A percentile compares a stretch with the other conserved stretches of the same genome.
Evolutionary conservation across 37 sponge, comb jelly and placozoan genomes (phyloP).

Genomic region (Agelas oroides): DNA sequence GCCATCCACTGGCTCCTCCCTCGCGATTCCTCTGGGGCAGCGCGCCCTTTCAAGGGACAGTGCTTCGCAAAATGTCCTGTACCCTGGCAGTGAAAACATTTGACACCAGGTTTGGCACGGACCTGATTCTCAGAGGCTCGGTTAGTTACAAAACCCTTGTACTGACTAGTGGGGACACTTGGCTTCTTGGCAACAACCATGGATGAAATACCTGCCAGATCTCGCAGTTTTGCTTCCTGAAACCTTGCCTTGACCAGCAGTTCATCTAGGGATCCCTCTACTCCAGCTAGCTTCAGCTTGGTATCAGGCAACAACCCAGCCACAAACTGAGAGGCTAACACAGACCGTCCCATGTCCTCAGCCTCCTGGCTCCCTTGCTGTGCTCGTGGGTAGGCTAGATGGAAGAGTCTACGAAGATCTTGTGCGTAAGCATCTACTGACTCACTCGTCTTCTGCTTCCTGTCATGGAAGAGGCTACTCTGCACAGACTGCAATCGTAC

Average conservation of each 20-base stretch:
- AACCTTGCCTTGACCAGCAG: constrained; percentile 35
- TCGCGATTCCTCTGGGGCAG: constrained; percentile 20
- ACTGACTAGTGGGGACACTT: neutral
- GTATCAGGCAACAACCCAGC: constrained; percentile 23
- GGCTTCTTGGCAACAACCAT: neutral
- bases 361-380: constrained; percentile 31
- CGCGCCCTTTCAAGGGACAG: constrained; percentile 7
- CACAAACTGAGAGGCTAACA: constrained; percentile 42
- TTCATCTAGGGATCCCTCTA: constrained; percentile 28
- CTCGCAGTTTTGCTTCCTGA: constrained; percentile 43
- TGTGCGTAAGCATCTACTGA: constrained; percentile 48
- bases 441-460: constrained; percentile 30
- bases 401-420: constrained; percentile 38
- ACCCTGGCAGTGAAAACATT: neutral
- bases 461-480: constrained; percentile 42
- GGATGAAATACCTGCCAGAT: neutral
- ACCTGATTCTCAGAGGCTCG: neutral
- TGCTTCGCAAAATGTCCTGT: constrained; percentile 10
- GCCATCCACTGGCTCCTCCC: constrained; percentile 16
- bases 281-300: constrained; percentile 28
- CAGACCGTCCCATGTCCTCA: constrained; percentile 36
- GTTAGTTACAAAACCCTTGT: too few relatives aligned
- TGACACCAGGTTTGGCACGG: neutral
- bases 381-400: constrained; percentile 31
- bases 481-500: constrained; percentile 47